phyloP scores from a whole-genome alignment of 2,797 vertebrate genomes.

The Periparus ater region DNA sequence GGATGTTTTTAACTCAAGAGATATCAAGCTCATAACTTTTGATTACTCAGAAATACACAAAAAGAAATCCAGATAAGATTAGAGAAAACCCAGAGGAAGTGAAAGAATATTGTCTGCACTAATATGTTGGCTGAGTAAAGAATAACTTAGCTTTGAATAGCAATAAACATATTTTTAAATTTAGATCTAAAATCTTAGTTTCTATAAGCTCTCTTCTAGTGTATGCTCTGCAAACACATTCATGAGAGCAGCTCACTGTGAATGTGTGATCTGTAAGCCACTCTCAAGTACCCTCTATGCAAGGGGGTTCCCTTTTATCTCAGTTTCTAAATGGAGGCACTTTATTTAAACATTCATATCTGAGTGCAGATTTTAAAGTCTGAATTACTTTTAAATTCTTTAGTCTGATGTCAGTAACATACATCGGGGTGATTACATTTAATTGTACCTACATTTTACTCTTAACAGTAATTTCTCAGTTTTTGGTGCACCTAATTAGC shows the following conservation, averaged over 20 bases:
- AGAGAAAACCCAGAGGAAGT: conserved; percentile 69
- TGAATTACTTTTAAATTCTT: background rate
- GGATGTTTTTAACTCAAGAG: conserved; percentile 67
- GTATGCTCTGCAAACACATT: conserved; percentile 40
- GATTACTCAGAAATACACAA: conserved; percentile 71
- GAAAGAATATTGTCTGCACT: conserved; percentile 68
- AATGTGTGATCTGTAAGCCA: conserved; percentile 6
- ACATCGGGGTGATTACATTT: background rate
- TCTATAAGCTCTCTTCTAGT: background rate
- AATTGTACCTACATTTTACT: background rate
- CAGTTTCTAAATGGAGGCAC: background rate
- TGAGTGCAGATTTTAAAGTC: conserved; percentile 13
- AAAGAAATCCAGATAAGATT: conserved; percentile 77
- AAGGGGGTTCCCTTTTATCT: conserved; percentile 12
- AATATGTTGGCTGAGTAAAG: conserved; percentile 70
- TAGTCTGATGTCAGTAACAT: background rate
- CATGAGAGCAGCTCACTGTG: conserved; percentile 16
- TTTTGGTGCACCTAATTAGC: background rate
- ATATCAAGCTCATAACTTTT: conserved; percentile 73
- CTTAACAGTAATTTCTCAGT: background rate
- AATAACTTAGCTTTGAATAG: conserved; percentile 68
- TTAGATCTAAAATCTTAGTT: conserved; percentile 56
- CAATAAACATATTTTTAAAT: conserved; percentile 69
- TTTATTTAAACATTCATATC: background rate
- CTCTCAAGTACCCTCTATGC: background rate